Evolutionary conservation across 2,888 invertebrate species (phyloP).

Genomic region (Catocala fraxini): DNA sequence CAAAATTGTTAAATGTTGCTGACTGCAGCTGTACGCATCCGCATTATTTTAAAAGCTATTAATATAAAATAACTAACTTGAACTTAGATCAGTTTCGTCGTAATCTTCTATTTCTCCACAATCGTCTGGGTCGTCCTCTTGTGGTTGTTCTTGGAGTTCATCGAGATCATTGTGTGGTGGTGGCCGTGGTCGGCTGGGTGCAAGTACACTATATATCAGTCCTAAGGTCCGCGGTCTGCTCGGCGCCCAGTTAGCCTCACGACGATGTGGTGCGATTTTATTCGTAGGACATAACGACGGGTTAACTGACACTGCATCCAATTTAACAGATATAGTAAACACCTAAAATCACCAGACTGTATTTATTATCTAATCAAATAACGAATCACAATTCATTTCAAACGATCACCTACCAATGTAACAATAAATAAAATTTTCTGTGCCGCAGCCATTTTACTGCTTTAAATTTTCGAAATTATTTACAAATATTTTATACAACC

Average conservation of each 20-base stretch:
- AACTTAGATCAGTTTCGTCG: conserved; percentile 79
- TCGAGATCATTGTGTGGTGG: conserved; percentile 47
- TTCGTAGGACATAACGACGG: conserved; percentile 78
- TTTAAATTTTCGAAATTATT: neutral
- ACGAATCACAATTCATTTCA: neutral
- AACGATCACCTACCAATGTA: conserved; percentile 32
- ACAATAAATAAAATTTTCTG: conserved; percentile 27
- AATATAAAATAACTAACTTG: conserved; percentile 60
- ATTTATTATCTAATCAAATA: conserved; percentile 1
- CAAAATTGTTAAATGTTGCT: too few relatives aligned
- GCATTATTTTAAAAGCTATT: too few relatives aligned
- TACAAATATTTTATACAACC: neutral
- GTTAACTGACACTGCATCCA: conserved; percentile 70
- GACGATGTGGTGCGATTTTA: conserved; percentile 78
- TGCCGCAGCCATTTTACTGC: conserved; percentile 9
- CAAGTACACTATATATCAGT: conserved; percentile 67
- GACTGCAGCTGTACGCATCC: too few relatives aligned
- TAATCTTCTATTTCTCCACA: conserved; percentile 83
- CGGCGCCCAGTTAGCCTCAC: conserved; percentile 53
- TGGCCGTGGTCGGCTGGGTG: conserved; percentile 49
- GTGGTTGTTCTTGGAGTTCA: conserved; percentile 70
- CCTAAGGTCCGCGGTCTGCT: conserved; percentile 70
- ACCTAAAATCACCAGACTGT: conserved; percentile 48
- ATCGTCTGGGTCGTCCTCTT: conserved; percentile 73
- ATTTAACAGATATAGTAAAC: conserved; percentile 50